A percentile compares a stretch with the other conserved stretches of the same genome.
Conservation (phyloP, 2,888 invertebrate species). For the Drosophila conformis region DNA sequence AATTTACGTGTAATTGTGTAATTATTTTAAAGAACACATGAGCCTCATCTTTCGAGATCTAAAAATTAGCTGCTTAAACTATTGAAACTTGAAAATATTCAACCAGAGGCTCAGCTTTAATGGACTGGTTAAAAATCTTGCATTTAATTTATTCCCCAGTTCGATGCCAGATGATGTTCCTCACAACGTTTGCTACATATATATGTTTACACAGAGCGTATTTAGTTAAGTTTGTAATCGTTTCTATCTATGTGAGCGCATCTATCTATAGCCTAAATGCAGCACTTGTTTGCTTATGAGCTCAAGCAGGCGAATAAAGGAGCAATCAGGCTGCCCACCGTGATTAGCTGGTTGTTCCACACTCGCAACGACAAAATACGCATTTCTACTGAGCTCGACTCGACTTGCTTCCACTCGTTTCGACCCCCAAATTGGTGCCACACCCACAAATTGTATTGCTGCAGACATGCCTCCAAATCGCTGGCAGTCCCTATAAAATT, state of each 20-base stretch:
- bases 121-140: not conserved
- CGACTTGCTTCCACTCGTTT: not conserved
- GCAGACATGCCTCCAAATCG: constrained; percentile 45
- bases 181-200: not conserved
- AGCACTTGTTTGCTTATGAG: constrained; percentile 13
- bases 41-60: not conserved
- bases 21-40: not conserved
- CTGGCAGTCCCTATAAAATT: constrained; percentile 53
- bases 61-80: not conserved
- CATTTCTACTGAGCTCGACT: not conserved
- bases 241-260: not conserved
- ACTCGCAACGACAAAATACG: constrained; percentile 6
- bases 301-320: constrained; percentile 29
- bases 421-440: constrained; percentile 12
- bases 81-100: not conserved
- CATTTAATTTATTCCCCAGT: not conserved
- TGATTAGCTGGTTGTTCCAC: constrained; percentile 29
- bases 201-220: not conserved
- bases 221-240: constrained; percentile 5
- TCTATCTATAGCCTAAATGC: not conserved
- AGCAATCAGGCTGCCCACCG: constrained; percentile 17
- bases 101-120: not conserved
- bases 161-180: not conserved
- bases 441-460: constrained; percentile 15
- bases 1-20: not conserved